These are phyloP conservation scores for Gymnopithys bicolor DNA, from an alignment of 2,797 vertebrate species.

Conservation along the genomic window DNA sequence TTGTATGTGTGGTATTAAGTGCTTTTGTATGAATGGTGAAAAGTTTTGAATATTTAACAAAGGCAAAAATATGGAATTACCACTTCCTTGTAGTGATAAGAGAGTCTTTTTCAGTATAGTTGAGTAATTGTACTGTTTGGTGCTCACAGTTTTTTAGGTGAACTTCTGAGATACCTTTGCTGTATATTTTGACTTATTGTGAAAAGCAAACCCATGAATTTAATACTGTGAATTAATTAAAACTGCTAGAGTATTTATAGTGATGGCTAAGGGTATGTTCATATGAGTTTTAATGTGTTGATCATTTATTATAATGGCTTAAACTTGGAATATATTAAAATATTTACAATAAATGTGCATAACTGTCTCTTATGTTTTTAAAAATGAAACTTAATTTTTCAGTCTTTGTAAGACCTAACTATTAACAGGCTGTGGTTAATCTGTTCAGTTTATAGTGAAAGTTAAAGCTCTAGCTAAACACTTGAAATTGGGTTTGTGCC, in stretches of 20 bases:
- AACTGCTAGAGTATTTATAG: neutral
- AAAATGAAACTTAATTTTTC: neutral
- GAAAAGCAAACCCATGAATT: neutral
- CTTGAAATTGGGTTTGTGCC: neutral
- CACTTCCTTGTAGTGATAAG: neutral
- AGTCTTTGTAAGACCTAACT: neutral
- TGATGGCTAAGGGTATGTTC: neutral
- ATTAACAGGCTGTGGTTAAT: neutral
- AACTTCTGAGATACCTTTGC: neutral
- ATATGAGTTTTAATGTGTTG: neutral
- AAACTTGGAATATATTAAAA: conserved; percentile 44
- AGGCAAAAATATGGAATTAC: neutral
- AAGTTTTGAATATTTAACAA: neutral
- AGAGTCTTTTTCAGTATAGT: neutral
- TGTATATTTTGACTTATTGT: neutral
- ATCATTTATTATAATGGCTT: neutral
- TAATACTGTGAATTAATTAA: neutral
- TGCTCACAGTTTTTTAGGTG: neutral
- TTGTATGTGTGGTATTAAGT: neutral
- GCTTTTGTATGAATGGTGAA: conserved; percentile 3
- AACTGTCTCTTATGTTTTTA: conserved; percentile 3
- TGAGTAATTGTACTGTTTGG: neutral
- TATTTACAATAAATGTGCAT: neutral
- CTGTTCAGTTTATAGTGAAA: neutral
- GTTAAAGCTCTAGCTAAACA: neutral